Evolutionary conservation across 2,113 vertebrate genomes (phyloP), one percentile per base, ranked within the genome.

Genomic region (Xiphophorus couchianus): DNA sequence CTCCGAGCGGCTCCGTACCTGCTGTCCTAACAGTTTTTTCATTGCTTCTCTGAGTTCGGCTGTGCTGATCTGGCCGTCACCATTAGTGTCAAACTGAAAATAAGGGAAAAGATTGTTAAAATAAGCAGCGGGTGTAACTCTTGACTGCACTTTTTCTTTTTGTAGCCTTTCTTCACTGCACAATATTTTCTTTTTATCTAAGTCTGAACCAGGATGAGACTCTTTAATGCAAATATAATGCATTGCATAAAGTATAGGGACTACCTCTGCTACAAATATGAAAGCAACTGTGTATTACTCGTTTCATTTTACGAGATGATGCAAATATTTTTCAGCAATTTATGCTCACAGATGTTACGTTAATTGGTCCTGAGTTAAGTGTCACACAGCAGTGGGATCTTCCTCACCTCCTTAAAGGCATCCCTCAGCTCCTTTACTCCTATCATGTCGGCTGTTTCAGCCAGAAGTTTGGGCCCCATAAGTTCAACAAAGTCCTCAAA

Each of bases 401-500:
- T 78, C 25, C 82, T 95, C 78, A 98, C 98, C 96, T 99, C 98
- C 91, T 96, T 96, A 91, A 99, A 99, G 29, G 98, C 98, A 71
- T 99, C 97, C 8, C 97, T 94, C 77, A 99, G 93, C 83, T 99
- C 98, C 86, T 99, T 99, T 28, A 99, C 96, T 42, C 98, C 98
- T 4, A 99, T 99, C 98, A 99, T 99, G 90, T 98, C 97, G 29
- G 97, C 98, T 0, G 98, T 99, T 91, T 99, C 98, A 13, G 97
- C 97, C 89, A 99, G 90, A 81, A 99, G 96, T 91, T 99, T 99
- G 63, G 98, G 98, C 69, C 97, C 97, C 97, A 99, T 99, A 84
- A 99, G 88, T 81, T 99, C 97, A 83, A 99, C 97, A 90, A 99
- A 99, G 91, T 99, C 98, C 90, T 99, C 98, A 89, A 99, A 99